Conservation (phyloP, 2,797 vertebrate species). For the Thaleichthys pacificus region DNA sequence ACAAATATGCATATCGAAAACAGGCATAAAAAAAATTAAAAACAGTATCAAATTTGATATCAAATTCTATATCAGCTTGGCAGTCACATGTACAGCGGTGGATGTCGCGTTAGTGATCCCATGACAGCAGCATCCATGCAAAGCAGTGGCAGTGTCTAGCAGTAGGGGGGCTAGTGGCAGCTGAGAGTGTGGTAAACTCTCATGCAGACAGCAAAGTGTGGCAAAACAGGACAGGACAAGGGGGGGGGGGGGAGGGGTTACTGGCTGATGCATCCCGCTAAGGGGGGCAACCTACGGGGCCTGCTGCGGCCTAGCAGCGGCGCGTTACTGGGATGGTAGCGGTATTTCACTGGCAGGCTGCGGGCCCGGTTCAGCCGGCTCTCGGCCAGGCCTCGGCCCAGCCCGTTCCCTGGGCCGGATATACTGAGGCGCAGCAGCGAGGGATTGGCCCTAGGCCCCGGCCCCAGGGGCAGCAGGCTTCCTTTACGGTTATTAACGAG, state of each 20-base stretch:
- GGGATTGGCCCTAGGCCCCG: slow-evolving; percentile 46
- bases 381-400: slow-evolving; percentile 59
- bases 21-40: background rate
- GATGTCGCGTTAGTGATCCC: slow-evolving; percentile 38
- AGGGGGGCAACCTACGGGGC: slow-evolving; percentile 79
- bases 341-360: slow-evolving; percentile 87
- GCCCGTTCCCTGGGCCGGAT: slow-evolving; percentile 75
- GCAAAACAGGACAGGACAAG: slow-evolving; percentile 50
- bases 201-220: slow-evolving; percentile 66
- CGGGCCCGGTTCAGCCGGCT: slow-evolving; percentile 81
- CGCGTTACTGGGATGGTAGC: slow-evolving; percentile 77
- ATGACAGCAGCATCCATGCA: slow-evolving; percentile 43
- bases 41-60: background rate
- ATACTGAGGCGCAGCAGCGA: slow-evolving; percentile 74
- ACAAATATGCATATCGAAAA: background rate
- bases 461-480: slow-evolving; percentile 76
- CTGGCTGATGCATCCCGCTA: slow-evolving; percentile 72
- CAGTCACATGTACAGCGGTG: slow-evolving; percentile 19
- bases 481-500: slow-evolving; percentile 90
- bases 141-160: slow-evolving; percentile 34
- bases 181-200: slow-evolving; percentile 41
- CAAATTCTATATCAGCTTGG: slow-evolving; percentile 2
- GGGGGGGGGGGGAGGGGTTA: slow-evolving; percentile 42
- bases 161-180: slow-evolving; percentile 36
- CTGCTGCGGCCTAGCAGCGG: slow-evolving; percentile 74